A percentile compares a stretch with the other conserved stretches of the same genome.
These are phyloP conservation scores for Lamprologus callipterus DNA, from an alignment of 2,113 vertebrate species.

Conservation along the genomic window DNA sequence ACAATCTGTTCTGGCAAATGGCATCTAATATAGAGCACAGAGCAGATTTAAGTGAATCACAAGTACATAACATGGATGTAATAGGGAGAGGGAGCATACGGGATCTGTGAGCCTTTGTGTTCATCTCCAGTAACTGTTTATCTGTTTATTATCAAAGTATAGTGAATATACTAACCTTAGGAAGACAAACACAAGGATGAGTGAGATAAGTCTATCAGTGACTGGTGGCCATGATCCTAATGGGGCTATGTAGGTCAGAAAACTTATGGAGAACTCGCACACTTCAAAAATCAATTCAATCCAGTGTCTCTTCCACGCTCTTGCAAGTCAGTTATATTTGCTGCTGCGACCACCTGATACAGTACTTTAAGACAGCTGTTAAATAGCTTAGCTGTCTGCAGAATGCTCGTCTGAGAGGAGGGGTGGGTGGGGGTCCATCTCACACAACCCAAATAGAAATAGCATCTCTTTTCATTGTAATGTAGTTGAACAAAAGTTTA, in stretches of 20 bases:
- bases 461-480: background rate
- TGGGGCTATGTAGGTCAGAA: background rate
- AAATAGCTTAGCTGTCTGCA: slow-evolving; percentile 19
- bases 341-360: background rate
- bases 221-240: background rate
- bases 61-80: background rate
- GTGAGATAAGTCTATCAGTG: background rate
- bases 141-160: background rate
- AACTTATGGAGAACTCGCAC: background rate
- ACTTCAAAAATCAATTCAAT: background rate
- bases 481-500: background rate
- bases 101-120: background rate
- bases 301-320: background rate
- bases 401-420: background rate
- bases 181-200: background rate
- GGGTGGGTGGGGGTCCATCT: background rate
- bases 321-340: background rate
- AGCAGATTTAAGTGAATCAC: background rate
- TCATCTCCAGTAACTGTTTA: background rate
- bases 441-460: background rate
- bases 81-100: background rate
- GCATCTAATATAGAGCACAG: background rate
- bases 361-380: background rate
- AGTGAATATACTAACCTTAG: background rate
- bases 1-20: background rate